phyloP scores from a whole-genome alignment of 2,888 invertebrate genomes.

The Lycocerus yunnanus region DNA sequence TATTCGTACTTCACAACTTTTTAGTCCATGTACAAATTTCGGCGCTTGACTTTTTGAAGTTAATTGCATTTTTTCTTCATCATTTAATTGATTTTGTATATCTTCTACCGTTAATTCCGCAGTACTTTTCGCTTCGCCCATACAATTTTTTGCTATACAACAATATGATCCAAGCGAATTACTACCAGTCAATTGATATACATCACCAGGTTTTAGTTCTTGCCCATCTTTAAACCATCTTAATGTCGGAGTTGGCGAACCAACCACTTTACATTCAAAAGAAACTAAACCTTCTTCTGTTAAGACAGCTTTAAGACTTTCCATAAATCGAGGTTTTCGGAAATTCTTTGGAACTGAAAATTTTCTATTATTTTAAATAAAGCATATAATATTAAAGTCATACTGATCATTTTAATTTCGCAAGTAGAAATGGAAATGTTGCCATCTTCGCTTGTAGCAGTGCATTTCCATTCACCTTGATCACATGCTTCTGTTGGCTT shows the following conservation, averaged over 20 bases:
- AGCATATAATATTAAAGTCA: conserved; percentile 42
- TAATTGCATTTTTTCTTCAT: conserved; percentile 80
- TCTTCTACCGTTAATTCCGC: conserved; percentile 89
- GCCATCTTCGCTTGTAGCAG: conserved; percentile 77
- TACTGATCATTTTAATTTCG: conserved; percentile 78
- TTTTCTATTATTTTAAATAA: neutral
- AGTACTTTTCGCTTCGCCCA: conserved; percentile 86
- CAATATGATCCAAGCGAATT: conserved; percentile 89
- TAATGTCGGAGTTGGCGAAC: conserved; percentile 84
- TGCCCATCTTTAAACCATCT: conserved; percentile 94
- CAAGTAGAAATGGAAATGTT: conserved; percentile 77
- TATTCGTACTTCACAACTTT: conserved; percentile 81
- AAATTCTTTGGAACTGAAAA: conserved; percentile 84
- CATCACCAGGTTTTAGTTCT: conserved; percentile 89
- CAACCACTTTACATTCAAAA: conserved; percentile 92
- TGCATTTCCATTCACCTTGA: conserved; percentile 90
- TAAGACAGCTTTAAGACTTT: conserved; percentile 83
- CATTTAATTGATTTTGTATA: conserved; percentile 86
- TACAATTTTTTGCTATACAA: conserved; percentile 86
- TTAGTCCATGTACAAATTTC: conserved; percentile 78
- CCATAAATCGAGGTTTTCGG: conserved; percentile 87
- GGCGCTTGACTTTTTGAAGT: conserved; percentile 81
- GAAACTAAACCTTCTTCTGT: conserved; percentile 92
- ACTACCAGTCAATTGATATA: conserved; percentile 88
- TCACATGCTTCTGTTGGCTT: conserved; percentile 77